Conservation (phyloP, 2,888 invertebrate genomes). For the Azorinus chamasolen region DNA sequence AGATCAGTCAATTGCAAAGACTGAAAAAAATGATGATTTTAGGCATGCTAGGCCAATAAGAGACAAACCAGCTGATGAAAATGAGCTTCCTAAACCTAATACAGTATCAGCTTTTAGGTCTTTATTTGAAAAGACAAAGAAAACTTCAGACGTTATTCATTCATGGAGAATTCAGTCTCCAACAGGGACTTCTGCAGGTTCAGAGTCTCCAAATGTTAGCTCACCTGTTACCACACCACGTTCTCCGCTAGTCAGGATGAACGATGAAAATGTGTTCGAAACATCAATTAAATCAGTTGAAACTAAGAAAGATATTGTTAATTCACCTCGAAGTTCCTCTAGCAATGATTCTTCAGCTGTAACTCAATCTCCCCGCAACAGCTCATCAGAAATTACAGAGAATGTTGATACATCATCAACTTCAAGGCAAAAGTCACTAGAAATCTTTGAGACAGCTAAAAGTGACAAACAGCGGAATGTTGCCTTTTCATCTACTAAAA, state of each 20-base stretch:
- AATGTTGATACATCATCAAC: slow-evolving; percentile 30
- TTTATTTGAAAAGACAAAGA: slow-evolving; percentile 65
- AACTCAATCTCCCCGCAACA: slow-evolving; percentile 10
- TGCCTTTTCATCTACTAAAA: slow-evolving; percentile 1
- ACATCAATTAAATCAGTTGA: too few species aligned
- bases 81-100: slow-evolving; percentile 94
- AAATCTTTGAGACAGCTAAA: slow-evolving; percentile 15
- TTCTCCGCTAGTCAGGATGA: slow-evolving; percentile 42
- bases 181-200: slow-evolving; percentile 46
- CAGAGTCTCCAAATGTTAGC: slow-evolving; percentile 43
- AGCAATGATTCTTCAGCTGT: neutral
- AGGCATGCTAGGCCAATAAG: slow-evolving; percentile 28
- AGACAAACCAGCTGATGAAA: slow-evolving; percentile 42
- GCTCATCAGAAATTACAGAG: slow-evolving; percentile 26
- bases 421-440: slow-evolving; percentile 33
- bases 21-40: slow-evolving; percentile 9
- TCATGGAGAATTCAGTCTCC: slow-evolving; percentile 51
- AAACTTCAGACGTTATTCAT: slow-evolving; percentile 37
- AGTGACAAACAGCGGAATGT: neutral
- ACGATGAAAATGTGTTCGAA: slow-evolving; percentile 56
- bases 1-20: neutral
- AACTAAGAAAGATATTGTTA: neutral
- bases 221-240: slow-evolving; percentile 44
- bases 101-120: slow-evolving; percentile 89
- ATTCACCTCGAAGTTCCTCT: slow-evolving; percentile 23